Evolutionary conservation across 2,797 vertebrate species (phyloP), one percentile per base, ranked within the genome.

Genomic region (Thunnus albacares): DNA sequence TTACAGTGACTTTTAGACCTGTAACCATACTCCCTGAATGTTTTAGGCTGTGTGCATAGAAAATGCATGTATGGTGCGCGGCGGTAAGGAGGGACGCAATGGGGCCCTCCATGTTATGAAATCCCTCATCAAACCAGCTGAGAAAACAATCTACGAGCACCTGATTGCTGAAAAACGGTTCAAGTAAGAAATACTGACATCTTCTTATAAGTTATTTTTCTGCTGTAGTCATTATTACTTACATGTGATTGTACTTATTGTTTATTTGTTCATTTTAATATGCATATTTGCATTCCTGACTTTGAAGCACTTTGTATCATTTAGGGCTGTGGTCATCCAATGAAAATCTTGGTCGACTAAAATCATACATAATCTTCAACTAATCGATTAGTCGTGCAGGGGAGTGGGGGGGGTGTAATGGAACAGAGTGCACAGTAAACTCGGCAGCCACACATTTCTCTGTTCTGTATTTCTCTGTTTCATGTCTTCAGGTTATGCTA

Each of bases 11-110:
- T 51, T 30, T 70, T 14, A 59, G 10, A 72, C n/a, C 38, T 64
- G 20, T 62, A 38, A 77, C 41, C 13, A 14, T 30, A 20, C 15
- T 55, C 3, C 75, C 41, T 85, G 7, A 47, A 53, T 83, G 15
- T 71, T 63, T 52, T 65, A 99, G 98, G 96, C 98, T 62, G 97
- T 98, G 70, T 99, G 98, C 89, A 88, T 99, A 83, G 98, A 99
- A 93, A 99, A 99, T 43, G 94, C 98, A 33, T 99, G 98, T 77
- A 97, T 99, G 97, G 45, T 97, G 35, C 95, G 96, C 64, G 98
- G 98, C 76, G 97, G 97, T 72, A 99, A 97, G 90, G 97, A 97
- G 76, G 98, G 98, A 85, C 97, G 97, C 79, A 97, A 98, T 1
- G 97, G 98, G 0, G 97, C 95, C 8, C 95, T 99, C 71, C 97